phyloP scores from a whole-genome alignment of 2,797 vertebrate genomes.

The Chelidonichthys spinosus region DNA sequence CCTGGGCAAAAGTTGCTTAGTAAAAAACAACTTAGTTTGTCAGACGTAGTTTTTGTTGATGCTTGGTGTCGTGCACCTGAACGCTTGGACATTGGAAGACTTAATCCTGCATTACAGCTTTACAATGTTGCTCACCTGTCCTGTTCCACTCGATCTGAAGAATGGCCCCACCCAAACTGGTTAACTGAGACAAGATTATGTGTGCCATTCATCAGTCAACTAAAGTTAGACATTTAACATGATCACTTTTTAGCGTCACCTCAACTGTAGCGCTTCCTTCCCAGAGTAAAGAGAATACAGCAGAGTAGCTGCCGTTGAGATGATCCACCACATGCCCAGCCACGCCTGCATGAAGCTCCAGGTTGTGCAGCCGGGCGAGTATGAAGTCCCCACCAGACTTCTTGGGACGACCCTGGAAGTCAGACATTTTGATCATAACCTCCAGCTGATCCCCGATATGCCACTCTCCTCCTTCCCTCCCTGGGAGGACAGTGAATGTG shows the following conservation, averaged over 20 bases:
- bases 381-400: slow-evolving; percentile 54
- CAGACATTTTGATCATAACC: slow-evolving; percentile 31
- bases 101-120: too few species aligned
- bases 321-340: slow-evolving; percentile 58
- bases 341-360: slow-evolving; percentile 43
- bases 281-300: slow-evolving; percentile 57
- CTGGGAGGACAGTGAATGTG: slow-evolving; percentile 39
- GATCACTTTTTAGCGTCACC: slow-evolving; percentile 29
- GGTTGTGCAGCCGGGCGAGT: slow-evolving; percentile 39
- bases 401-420: slow-evolving; percentile 47
- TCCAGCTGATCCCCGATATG: slow-evolving; percentile 44
- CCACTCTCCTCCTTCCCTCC: slow-evolving; percentile 18
- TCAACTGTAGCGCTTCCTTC: slow-evolving; percentile 45
- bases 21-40: too few species aligned
- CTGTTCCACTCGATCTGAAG: too few species aligned
- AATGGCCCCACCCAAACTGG: too few species aligned
- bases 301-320: slow-evolving; percentile 58
- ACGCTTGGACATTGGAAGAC: too few species aligned
- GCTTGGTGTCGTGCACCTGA: too few species aligned
- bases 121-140: too few species aligned
- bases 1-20: too few species aligned
- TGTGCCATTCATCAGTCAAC: too few species aligned
- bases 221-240: too few species aligned
- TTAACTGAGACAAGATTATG: too few species aligned
- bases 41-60: too few species aligned